Evolutionary conservation across 2,113 vertebrate species (phyloP).

Genomic region (Oreamnos americanus): DNA sequence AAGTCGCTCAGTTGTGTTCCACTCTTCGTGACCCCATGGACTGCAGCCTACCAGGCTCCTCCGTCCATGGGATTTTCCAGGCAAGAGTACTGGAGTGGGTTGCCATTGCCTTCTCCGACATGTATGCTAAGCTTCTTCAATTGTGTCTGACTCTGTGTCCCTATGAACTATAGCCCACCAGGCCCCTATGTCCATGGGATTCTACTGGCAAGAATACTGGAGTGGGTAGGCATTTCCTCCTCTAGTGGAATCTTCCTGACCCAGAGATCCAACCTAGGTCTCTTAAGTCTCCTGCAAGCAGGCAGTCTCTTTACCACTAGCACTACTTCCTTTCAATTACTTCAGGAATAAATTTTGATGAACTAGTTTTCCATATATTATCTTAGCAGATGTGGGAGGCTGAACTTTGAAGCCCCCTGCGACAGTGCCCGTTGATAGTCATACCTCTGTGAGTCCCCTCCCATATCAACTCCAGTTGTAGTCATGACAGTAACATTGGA

Average conservation of each 20-base stretch:
- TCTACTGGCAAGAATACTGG: neutral
- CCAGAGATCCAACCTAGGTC: neutral
- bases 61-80: no score
- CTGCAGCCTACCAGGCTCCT: no score
- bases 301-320: neutral
- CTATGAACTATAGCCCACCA: neutral
- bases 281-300: neutral
- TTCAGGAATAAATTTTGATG: neutral
- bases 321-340: neutral
- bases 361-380: neutral
- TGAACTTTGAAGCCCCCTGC: neutral
- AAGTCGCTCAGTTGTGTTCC: accelerated
- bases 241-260: neutral
- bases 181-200: neutral
- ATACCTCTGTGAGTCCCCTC: neutral
- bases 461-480: neutral
- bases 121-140: neutral
- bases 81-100: no score
- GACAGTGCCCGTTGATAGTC: neutral
- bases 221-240: neutral
- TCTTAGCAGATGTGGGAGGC: neutral
- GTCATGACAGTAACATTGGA: neutral
- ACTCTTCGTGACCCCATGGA: no score
- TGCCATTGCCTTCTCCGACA: no score
- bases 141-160: neutral